Conservation (phyloP, 2,113 vertebrate species). For the Furnarius figulus region DNA sequence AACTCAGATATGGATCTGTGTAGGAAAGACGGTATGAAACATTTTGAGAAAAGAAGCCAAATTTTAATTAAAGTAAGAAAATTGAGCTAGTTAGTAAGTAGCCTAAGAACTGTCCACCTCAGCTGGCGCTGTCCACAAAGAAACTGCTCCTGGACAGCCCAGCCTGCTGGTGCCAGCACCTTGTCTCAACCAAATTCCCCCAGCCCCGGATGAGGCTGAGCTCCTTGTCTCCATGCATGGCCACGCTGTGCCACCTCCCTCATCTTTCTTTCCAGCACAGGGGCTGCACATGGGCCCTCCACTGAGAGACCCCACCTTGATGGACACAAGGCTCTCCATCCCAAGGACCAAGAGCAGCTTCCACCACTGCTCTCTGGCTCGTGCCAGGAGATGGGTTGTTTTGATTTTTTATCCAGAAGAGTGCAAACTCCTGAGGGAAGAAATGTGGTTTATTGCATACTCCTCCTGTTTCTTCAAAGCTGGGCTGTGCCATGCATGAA, state of each 20-base stretch:
- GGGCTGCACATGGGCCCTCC: neutral
- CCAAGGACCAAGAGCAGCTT: neutral
- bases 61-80: neutral
- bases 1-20: neutral
- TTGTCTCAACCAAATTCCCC: neutral
- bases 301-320: neutral
- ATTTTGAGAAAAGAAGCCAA: neutral
- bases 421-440: neutral
- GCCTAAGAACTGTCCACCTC: neutral
- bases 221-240: accelerated
- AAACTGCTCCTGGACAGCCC: neutral
- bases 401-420: neutral
- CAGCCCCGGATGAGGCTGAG: neutral
- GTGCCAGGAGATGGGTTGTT: neutral
- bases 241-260: neutral
- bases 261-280: neutral
- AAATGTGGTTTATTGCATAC: constrained; percentile 2
- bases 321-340: neutral
- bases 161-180: neutral
- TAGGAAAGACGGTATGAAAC: neutral
- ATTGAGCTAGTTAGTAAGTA: neutral
- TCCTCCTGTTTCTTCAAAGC: constrained; percentile 15
- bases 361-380: accelerated
- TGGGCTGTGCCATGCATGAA: neutral
- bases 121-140: neutral